These are phyloP conservation scores for Hirudo medicinalis DNA, from an alignment of 1,140 invertebrate genomes.

Conservation along the genomic window DNA sequence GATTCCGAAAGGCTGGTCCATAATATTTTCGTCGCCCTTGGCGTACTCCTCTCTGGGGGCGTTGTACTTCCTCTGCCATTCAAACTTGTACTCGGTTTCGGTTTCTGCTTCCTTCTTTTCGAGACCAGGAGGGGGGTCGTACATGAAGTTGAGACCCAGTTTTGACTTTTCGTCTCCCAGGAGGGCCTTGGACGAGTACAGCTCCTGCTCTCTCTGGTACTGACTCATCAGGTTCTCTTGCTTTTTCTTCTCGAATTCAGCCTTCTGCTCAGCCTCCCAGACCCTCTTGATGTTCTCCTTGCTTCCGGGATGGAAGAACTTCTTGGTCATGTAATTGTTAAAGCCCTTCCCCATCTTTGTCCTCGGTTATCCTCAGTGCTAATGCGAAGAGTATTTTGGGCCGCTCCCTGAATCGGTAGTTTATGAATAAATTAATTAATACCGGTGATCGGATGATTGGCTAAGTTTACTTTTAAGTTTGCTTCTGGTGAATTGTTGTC, in stretches of 20 bases:
- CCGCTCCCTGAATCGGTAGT: too few species aligned
- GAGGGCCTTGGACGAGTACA: constrained; percentile 71
- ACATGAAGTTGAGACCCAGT: constrained; percentile 95
- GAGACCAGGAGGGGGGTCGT: constrained; percentile 89
- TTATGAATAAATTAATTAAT: too few species aligned
- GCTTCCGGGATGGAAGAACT: constrained; percentile 97
- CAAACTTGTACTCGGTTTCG: constrained; percentile 94
- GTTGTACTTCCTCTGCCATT: constrained; percentile 98
- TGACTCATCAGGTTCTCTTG: constrained; percentile 89
- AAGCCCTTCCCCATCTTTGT: constrained; percentile 93
- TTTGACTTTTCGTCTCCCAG: constrained; percentile 97
- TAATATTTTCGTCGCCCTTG: constrained; percentile 84
- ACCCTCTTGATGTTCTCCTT: constrained; percentile 95
- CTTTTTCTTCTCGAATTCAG: constrained; percentile 89
- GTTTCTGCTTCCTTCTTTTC: constrained; percentile 58
- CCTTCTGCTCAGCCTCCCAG: constrained; percentile 99
- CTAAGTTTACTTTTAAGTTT: too few species aligned
- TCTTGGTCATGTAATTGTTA: constrained; percentile 99
- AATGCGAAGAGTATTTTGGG: too few species aligned
- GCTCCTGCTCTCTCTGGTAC: constrained; percentile 97
- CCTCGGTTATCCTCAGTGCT: too few species aligned
- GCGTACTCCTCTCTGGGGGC: constrained; percentile 88
- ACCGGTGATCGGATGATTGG: too few species aligned
- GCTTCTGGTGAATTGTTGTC: too few species aligned
- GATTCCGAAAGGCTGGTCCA: constrained; percentile 97